A percentile compares a stretch with the other conserved stretches of the same genome.
Evolutionary conservation across 2,113 vertebrate genomes (phyloP).

Genomic region (Himantopus leucocephalus): DNA sequence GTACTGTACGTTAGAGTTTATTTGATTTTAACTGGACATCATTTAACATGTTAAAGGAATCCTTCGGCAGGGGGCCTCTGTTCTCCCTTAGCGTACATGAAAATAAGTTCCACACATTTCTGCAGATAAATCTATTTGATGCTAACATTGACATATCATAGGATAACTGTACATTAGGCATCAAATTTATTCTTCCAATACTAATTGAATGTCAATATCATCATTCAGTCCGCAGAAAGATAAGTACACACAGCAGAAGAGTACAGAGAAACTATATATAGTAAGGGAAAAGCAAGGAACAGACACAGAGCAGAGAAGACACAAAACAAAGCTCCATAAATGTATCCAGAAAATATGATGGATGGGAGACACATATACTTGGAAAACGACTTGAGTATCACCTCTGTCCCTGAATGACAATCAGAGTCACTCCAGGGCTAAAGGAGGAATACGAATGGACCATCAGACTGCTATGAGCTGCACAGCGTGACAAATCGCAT

Average conservation of each 20-base stretch:
- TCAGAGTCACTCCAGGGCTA: background rate
- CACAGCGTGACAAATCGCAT: background rate
- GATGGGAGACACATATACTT: background rate
- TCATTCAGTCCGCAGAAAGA: background rate
- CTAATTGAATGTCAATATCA: background rate
- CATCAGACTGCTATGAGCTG: background rate
- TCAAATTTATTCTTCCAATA: background rate
- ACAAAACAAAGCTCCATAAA: background rate
- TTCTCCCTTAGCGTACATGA: background rate
- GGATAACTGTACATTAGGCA: background rate
- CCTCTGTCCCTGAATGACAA: background rate
- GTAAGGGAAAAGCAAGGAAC: background rate
- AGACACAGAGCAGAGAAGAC: background rate
- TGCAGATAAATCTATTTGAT: background rate
- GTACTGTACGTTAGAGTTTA: background rate
- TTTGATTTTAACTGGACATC: background rate
- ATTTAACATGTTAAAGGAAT: background rate
- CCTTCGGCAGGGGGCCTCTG: background rate
- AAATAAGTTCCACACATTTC: background rate
- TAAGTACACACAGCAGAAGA: background rate
- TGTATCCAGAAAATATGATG: background rate
- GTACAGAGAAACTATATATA: background rate
- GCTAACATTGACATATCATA: background rate
- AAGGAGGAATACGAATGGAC: background rate
- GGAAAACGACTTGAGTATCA: background rate